Evolutionary conservation across 2,113 vertebrate genomes (phyloP).

Genomic region (Illadopsis cleaveri): DNA sequence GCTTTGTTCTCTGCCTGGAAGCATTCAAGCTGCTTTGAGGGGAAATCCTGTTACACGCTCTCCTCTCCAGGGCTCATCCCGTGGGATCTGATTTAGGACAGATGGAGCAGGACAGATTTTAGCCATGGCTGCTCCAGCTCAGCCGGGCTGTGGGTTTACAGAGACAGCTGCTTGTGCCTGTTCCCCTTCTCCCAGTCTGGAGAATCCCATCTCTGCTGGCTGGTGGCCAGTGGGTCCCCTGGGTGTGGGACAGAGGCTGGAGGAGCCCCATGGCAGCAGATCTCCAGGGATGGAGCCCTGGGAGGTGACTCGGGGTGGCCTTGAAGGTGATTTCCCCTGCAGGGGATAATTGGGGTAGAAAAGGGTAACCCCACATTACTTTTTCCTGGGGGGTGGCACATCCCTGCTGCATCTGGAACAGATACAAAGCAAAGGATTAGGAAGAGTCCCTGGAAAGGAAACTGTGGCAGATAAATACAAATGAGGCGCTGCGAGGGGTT

Average conservation of each 20-base stretch:
- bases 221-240: not conserved
- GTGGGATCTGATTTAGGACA: not conserved
- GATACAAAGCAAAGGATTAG: not conserved
- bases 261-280: not conserved
- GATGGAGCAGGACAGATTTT: not conserved
- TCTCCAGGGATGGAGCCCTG: not conserved
- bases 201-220: not conserved
- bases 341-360: not conserved
- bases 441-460: constrained; percentile 5
- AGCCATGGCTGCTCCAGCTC: not conserved
- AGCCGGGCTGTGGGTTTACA: not conserved
- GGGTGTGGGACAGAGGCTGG: not conserved
- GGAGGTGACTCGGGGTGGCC: not conserved
- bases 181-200: not conserved
- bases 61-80: not conserved
- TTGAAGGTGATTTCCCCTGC: not conserved
- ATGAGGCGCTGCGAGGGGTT: not conserved
- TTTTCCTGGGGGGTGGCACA: not conserved
- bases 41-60: constrained; percentile 28
- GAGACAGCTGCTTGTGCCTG: not conserved
- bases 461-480: constrained; percentile 51
- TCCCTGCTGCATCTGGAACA: not conserved
- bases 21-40: constrained; percentile 33
- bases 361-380: not conserved
- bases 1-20: constrained; percentile 25